These are phyloP conservation scores for Columbina picui DNA, from an alignment of 2,113 vertebrate species.

Conservation along the genomic window DNA sequence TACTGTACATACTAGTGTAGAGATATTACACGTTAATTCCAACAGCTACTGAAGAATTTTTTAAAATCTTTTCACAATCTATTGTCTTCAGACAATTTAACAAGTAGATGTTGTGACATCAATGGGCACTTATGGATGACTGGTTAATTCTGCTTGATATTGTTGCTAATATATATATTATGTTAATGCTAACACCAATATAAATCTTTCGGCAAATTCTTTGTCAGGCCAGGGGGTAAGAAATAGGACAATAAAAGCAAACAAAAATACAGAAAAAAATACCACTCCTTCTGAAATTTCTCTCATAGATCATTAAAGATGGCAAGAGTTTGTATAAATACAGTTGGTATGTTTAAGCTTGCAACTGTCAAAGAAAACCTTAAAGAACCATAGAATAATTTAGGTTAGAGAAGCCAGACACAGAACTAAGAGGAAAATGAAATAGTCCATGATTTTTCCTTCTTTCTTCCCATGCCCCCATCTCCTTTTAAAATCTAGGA, in stretches of 20 bases:
- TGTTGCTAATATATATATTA: not conserved
- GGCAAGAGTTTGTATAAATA: not conserved
- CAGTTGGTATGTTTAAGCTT: not conserved
- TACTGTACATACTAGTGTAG: not conserved
- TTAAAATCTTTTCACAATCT: not conserved
- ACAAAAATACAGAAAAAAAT: not conserved
- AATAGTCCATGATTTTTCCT: not conserved
- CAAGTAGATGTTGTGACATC: not conserved
- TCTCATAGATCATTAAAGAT: not conserved
- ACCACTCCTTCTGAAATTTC: not conserved
- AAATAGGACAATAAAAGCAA: not conserved
- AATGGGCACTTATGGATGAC: not conserved
- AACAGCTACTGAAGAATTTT: not conserved
- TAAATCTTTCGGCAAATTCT: not conserved
- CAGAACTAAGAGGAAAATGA: not conserved
- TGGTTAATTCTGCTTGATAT: not conserved
- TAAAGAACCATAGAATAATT: not conserved
- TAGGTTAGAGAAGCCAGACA: not conserved
- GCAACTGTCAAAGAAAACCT: not conserved
- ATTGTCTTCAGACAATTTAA: not conserved
- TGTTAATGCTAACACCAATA: not conserved
- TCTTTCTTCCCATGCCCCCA: not conserved
- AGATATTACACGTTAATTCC: not conserved
- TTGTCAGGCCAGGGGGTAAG: not conserved
- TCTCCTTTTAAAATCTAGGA: not conserved